Evolutionary conservation across 2,797 vertebrate species (phyloP).

Genomic region (Malurus splendens): DNA sequence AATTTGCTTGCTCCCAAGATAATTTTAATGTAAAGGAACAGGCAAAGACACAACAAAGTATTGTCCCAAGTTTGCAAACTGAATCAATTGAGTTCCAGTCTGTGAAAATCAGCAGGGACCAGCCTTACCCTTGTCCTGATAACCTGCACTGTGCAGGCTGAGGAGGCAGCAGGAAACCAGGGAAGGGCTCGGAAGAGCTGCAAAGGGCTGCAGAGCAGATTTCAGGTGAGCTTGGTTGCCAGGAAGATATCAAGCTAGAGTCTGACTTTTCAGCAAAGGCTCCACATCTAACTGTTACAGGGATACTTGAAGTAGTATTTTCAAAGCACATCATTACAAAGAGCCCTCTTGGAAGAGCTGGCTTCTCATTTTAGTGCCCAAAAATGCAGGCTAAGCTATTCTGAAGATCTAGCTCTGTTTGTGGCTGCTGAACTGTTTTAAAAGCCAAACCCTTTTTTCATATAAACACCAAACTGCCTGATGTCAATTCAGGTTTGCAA

Average conservation of each 20-base stretch:
- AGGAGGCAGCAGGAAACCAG: not conserved
- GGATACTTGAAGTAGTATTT: not conserved
- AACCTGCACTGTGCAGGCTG: not conserved
- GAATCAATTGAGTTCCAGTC: not conserved
- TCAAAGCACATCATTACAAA: not conserved
- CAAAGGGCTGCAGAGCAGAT: not conserved
- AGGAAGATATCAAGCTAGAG: not conserved
- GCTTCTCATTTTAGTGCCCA: not conserved
- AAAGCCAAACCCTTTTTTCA: constrained; percentile 38
- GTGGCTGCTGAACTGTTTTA: constrained; percentile 4
- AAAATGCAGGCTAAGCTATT: constrained; percentile 1
- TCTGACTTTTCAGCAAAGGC: not conserved
- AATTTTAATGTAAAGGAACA: not conserved
- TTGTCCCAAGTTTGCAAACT: not conserved
- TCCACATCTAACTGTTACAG: not conserved
- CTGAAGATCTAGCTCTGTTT: not conserved
- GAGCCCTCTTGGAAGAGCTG: not conserved
- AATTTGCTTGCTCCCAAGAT: not conserved
- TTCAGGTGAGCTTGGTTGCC: not conserved
- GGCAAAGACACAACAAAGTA: not conserved
- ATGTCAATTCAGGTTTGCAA: constrained; percentile 31
- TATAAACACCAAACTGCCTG: constrained; percentile 44
- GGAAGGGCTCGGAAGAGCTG: not conserved
- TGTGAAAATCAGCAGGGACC: not conserved
- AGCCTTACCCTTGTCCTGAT: not conserved